Evolutionary conservation across 2,797 vertebrate genomes (phyloP).

Genomic region (Coracias cyanogaster): DNA sequence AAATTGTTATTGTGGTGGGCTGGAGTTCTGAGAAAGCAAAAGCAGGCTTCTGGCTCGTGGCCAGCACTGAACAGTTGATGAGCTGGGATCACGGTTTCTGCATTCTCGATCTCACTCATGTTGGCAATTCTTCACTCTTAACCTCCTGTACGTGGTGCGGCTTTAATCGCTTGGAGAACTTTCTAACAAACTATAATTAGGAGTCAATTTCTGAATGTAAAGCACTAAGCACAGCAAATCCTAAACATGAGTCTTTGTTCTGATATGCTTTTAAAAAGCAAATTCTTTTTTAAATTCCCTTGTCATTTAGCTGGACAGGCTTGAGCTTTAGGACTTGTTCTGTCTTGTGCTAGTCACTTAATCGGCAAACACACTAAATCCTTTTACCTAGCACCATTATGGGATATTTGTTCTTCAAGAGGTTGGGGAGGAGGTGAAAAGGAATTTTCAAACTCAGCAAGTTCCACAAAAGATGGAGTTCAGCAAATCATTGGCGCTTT

Average conservation of each 20-base stretch:
- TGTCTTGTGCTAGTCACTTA: constrained; percentile 8
- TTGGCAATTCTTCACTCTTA: not conserved
- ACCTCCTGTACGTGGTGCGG: not conserved
- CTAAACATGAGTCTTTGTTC: not conserved
- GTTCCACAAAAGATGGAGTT: constrained; percentile 29
- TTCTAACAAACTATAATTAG: not conserved
- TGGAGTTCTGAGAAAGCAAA: not conserved
- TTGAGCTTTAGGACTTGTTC: constrained; percentile 34
- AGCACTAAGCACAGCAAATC: not conserved
- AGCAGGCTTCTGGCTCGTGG: not conserved
- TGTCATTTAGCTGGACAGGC: not conserved
- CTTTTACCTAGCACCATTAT: not conserved
- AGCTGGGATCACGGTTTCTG: not conserved
- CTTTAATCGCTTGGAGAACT: not conserved
- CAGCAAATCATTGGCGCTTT: constrained; percentile 51
- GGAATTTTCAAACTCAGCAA: constrained; percentile 55
- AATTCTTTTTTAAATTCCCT: not conserved
- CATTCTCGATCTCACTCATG: not conserved
- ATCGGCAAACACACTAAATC: not conserved
- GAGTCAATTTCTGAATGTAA: not conserved
- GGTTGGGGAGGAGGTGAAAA: constrained; percentile 3
- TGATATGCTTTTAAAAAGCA: not conserved
- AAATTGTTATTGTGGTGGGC: not conserved
- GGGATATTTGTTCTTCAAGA: constrained; percentile 32
- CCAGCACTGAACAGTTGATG: not conserved